Base-by-base conservation (phyloP, 2,888 invertebrate genomes). In the Archips crataeganus region DNA sequence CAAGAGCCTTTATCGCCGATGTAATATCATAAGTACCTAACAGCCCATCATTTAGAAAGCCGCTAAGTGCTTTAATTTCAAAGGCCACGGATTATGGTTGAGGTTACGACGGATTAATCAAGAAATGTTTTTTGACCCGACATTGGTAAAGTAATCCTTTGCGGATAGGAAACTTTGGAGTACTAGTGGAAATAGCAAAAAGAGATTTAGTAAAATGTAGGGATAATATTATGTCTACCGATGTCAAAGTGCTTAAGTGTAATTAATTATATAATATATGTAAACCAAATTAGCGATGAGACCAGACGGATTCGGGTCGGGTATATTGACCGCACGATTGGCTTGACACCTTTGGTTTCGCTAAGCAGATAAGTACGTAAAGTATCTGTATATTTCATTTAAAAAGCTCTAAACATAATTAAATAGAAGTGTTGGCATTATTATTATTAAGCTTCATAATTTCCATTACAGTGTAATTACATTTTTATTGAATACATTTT, bases 1-100 rank as follows among this genome's bases (percentile, higher is more conserved):
- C 15, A 62, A 61, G 39, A 39, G 66, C 60, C 51, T 66, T 61
- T 51, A 66, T 66, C 66, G 60, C 34, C 66, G 45, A 62, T 72
- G 61, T 72, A 73, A 68, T 73, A 73, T 68, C 59, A 68, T 73
- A 68, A 73, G 73, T 68, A 73, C 68, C 60, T 63, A 63, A 47
- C 73, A 70, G 62, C 65, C 71, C 75, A 70, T 73, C 62, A 59
- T 75, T 75, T 63, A 70, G 66, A 67, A 74, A 75, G 74, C 77
- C 74, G 69, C 77, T 77, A 75, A 77, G 77, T 75, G 77, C 75
- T 71, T 74, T 77, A 74, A 74, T 71, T 75, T 71, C 69, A 69
- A 74, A 74, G 64, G 69, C 72, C 66, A 64, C 32, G 65, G 71
- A 73, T 75, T 75, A 75, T 51, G 66, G 45, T 69, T 65, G 76